Base-by-base conservation (phyloP, 2,797 vertebrate genomes). In the Brotula barbata region DNA sequence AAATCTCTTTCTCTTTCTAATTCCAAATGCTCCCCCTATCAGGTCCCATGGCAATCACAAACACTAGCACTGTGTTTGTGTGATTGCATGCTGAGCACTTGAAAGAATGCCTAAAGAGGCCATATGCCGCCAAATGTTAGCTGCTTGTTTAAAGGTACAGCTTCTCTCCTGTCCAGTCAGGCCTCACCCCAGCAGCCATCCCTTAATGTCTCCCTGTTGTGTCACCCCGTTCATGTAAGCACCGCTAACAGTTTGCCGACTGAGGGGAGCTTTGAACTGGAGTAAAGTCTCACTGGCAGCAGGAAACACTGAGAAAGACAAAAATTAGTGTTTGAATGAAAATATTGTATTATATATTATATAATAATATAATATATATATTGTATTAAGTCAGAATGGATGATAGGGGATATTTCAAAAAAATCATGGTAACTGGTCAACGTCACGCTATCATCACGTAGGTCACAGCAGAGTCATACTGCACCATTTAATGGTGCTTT, bases 1-100 rank as follows among this genome's bases (percentile, higher is more conserved):
- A 11, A 14, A 37, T 37, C 68, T 48, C 58, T 14, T 36, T 16
- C 10, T 9, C 47, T 48, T 36, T 56, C 48, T 53, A 14, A 53
- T 69, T 63, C 71, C 72, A 64, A 58, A 37, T 34, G 6, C 64
- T 68, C 72, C 70, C 75, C 6, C 31, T 2, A 33, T 33, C 39
- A 9, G 14, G 28, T 54, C 67, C 74, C 40, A 25, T 33, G 61
- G 53, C 15, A 28, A 69, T 68, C 61, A 63, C 57, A 75, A 66
- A 75, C 70, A 33, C 57, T 56, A 52, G 60, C 58, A 11, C 66
- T 72, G 75, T 23, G 39, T 9, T 10, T 22, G 34, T 19, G 14
- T 48, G 43, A 11, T 50, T 28, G 51, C 6, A 4, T 59, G 40
- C 9, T 45, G 23, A 44, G 31, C 42, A 55, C 43, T 64, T 40